Evolutionary conservation across 2,113 vertebrate genomes (phyloP).

Genomic region (Struthidea cinerea): DNA sequence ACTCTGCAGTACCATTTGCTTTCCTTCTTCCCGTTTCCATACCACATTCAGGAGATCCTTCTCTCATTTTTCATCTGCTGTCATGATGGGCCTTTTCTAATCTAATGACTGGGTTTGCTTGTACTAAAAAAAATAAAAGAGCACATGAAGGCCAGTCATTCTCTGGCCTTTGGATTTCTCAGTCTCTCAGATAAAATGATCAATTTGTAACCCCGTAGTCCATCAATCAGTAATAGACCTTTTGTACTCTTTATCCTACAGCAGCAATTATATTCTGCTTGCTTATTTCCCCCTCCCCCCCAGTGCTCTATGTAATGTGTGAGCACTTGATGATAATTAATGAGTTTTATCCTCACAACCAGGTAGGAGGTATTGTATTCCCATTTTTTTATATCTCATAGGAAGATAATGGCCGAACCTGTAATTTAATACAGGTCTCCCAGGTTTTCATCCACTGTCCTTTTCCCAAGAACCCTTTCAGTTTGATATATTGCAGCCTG

Average conservation of each 20-base stretch:
- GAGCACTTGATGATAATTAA: conserved; percentile 6
- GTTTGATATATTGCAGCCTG: conserved; percentile 1
- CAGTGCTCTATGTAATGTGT: fast-evolving
- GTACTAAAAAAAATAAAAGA: neutral
- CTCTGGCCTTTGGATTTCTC: neutral
- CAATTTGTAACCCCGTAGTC: neutral
- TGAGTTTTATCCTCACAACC: neutral
- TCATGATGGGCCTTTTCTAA: neutral
- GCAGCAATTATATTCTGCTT: neutral
- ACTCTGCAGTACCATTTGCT: neutral
- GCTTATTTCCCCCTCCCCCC: neutral
- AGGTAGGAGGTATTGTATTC: neutral
- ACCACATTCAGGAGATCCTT: neutral
- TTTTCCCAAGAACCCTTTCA: neutral
- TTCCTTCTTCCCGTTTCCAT: neutral
- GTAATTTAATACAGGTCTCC: neutral
- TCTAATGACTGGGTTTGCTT: neutral
- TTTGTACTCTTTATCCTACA: neutral
- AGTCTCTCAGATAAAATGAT: neutral
- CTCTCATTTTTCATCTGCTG: neutral
- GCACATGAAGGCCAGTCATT: neutral
- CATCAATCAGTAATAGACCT: neutral
- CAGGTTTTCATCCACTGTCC: conserved; percentile 2
- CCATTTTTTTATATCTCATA: conserved; percentile 5
- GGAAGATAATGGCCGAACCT: neutral